phyloP scores from a whole-genome alignment of 2,113 vertebrate genomes.

The Mormyrus iriodes region DNA sequence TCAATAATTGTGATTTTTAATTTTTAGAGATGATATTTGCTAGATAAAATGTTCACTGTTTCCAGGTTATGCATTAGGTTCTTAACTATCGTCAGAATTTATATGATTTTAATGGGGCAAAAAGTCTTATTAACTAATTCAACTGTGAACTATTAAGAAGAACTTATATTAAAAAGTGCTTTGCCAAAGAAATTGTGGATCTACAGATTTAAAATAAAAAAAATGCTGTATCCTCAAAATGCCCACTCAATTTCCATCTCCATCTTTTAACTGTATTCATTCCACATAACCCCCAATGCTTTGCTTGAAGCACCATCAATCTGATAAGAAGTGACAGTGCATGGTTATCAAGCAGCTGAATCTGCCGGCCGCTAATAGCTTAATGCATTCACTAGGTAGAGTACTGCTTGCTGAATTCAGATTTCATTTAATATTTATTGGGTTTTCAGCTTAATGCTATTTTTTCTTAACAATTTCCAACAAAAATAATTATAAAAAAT shows the following conservation, averaged over 20 bases:
- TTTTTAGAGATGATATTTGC: not conserved
- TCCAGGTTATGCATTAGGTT: not conserved
- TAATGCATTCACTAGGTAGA: constrained; percentile 38
- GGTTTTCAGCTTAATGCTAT: not conserved
- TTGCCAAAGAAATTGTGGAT: constrained; percentile 44
- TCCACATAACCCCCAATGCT: constrained; percentile 49
- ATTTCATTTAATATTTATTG: not conserved
- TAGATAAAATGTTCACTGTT: not conserved
- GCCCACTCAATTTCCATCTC: constrained; percentile 33
- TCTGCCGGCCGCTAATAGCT: constrained; percentile 41
- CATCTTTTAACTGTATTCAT: constrained; percentile 32
- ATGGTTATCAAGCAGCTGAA: constrained; percentile 49
- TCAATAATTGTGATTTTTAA: not conserved
- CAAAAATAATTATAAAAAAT: not conserved
- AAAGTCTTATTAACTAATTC: constrained; percentile 52
- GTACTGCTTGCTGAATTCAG: not conserved
- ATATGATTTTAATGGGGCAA: constrained; percentile 27
- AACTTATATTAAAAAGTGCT: constrained; percentile 41
- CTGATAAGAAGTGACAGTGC: constrained; percentile 46
- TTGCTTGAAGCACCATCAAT: constrained; percentile 53
- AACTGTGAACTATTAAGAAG: constrained; percentile 48
- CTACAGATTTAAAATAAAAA: constrained; percentile 48
- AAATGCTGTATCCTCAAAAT: constrained; percentile 48
- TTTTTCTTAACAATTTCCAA: not conserved
- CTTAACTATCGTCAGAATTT: constrained; percentile 1